These are phyloP conservation scores for Chrysolina americana DNA, from an alignment of 2,888 invertebrate genomes.

Conservation along the genomic window DNA sequence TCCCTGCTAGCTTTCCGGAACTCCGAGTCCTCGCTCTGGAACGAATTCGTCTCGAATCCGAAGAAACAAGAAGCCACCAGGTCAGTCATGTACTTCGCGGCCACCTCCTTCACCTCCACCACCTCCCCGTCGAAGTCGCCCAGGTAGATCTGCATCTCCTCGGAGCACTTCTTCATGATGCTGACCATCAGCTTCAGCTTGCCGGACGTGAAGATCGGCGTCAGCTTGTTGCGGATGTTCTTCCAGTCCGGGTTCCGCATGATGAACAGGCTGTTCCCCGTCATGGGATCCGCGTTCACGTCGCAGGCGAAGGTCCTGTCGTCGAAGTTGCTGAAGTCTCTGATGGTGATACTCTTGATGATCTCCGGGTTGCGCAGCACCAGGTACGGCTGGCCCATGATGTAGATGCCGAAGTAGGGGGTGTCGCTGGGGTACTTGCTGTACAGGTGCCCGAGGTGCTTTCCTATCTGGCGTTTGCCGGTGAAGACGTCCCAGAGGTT, in stretches of 20 bases:
- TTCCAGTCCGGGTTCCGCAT: constrained; percentile 72
- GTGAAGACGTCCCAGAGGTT: constrained; percentile 59
- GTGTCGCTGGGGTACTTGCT: constrained; percentile 55
- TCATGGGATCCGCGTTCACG: constrained; percentile 67
- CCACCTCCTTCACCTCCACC: constrained; percentile 62
- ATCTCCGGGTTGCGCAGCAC: constrained; percentile 69
- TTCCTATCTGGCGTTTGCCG: constrained; percentile 63
- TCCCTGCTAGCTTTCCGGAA: constrained; percentile 65
- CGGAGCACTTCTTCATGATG: constrained; percentile 67
- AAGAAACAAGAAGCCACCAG: constrained; percentile 70
- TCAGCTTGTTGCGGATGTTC: constrained; percentile 70
- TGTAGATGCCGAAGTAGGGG: constrained; percentile 69
- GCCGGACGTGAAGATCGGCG: constrained; percentile 72
- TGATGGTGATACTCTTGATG: constrained; percentile 69
- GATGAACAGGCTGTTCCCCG: constrained; percentile 69
- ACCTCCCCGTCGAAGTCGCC: constrained; percentile 49
- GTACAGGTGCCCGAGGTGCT: constrained; percentile 64
- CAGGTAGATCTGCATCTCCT: constrained; percentile 62
- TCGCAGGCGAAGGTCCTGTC: constrained; percentile 70
- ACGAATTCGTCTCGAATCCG: constrained; percentile 68
- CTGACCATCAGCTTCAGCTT: constrained; percentile 72
- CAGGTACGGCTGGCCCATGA: constrained; percentile 70
- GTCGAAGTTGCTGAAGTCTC: constrained; percentile 70
- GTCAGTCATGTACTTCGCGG: constrained; percentile 69
- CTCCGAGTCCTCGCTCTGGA: constrained; percentile 63